Base-by-base conservation (phyloP, 2,113 vertebrate genomes). In the Nothobranchius furzeri region DNA sequence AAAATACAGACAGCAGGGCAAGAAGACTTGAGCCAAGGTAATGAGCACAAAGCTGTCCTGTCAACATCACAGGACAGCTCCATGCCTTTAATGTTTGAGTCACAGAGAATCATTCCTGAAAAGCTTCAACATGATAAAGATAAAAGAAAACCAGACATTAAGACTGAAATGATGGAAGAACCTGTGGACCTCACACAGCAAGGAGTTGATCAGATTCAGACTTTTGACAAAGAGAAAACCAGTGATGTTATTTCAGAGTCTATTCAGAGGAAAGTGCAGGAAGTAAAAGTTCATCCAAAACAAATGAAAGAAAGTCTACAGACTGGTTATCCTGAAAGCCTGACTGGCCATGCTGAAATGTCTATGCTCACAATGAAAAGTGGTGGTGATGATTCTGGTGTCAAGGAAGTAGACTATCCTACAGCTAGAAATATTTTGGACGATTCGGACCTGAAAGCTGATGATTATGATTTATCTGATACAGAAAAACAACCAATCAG, bases 391-490 rank as follows among this genome's bases (percentile, higher is more conserved):
- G 13, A 47, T 24, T 50, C 50, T 50, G 6, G 3, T 14, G 25
- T 11, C 7, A 37, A 60, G 2, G 20, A 64, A 9, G 57, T 69
- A 14, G 10, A 47, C 2, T 1, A 11, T 48, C 24, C 53, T 4
- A 35, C 11, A 55, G 20, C 58, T 20, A 17, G 36, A 24, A 63
- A 17, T 9, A n/a, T 13, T 13, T 54, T 3, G 0, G 35, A 64
- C 40, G 1, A 7, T 43, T 60, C 53, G 17, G 12, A 65, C 0
- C 9, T 50, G 0, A 64, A 1, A 49, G 20, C 73, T 68, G 58
- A 70, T 6, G 70, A 70, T 47, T 13, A 17, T 60, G 3, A 48
- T 45, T 8, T 48, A 1, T 40, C 13, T 50, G 54, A 72, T 58
- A 25, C 6, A 9, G 40, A 37, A n/a, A 53, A 40, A 20, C 9